Base-by-base conservation (phyloP, 1,140 invertebrate species). In the Bombus cullumanus region DNA sequence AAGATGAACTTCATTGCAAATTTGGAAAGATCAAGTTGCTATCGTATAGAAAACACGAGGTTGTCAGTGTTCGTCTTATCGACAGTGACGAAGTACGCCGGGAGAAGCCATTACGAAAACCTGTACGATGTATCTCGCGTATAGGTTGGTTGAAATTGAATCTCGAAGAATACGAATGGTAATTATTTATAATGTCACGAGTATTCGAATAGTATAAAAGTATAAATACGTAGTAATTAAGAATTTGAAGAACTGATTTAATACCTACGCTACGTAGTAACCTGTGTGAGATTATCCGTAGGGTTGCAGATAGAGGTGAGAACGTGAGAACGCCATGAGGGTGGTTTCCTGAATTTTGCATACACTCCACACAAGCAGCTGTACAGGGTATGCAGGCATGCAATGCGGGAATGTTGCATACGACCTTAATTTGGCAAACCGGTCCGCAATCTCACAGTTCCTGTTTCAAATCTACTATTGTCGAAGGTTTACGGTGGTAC, bases 321-420 rank as follows among this genome's bases (percentile, higher is more conserved):
- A 31, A 64, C 39, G 59, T 28, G 76, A n/a, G 76, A 64, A 64
- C 37, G 57, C 39, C 8, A 22, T 43, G 57, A 64, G 39, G 41
- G 59, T 78, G 59, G 76, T 64, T 78, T 66, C 76, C 76, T 78
- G 57, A 78, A 78, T 64, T 78, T 78, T 78, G 59, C 76, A 64
- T 78, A 64, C 18, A 64, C 59, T 78, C 75, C 53, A 43, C 59
- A 31, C 15, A 64, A 78, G n/a, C 59, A 78, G 64, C 37, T 80
- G 41, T 41, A 47, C n/a, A 37, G 64, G 31, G 43, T 69, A 69
- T 39, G 78, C 39, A 53, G 34, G 66, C 25, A 47, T 53, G 66
- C 64, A 37, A 39, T 37, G 64, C 75, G 53, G 75, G 75, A 77
- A 69, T 71, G 41, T 34, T 68, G 64, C 77, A 68, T 66, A 37